Base-by-base conservation (phyloP, 2,888 invertebrate species). In the Leuctra nigra region DNA sequence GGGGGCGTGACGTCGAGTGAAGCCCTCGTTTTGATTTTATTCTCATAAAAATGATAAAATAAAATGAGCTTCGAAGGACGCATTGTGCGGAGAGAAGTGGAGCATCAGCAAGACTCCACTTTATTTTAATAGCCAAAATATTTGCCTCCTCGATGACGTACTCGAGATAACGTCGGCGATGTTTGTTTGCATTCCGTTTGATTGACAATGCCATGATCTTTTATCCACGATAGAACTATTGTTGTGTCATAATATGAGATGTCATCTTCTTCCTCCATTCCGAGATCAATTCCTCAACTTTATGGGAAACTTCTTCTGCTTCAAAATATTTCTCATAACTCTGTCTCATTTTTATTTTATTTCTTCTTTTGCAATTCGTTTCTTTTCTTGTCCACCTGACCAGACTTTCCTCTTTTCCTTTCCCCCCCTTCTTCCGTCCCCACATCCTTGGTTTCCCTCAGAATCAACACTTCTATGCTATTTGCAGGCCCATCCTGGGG, bases 351-450 rank as follows among this genome's bases (percentile, higher is more conserved):
- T 11, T 7, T 29, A 29, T 29, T 29, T 7, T 41, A 4, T 41
- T 29, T 11, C 18, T 9, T 33, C 23, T 47, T 29, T 25, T 24
- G 25, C 47, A 24, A n/a, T 4, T 48, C 33, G n/a, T 29, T 50
- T 22, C 35, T 35, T 50, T 33, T 50, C 50, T 50, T n/a, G 50
- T 35, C 33, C 50, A 50, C 35, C 50, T 35, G 35, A 50, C 50
- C 22, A 50, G 18, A 25, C n/a, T 44, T 24, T 20, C 14, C 39
- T 29, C 39, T 41, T 23, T 24, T 29, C 24, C 16, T 20, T 11
- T 24, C 54, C 16, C 14, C 39, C 3, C n/a, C 41, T 7, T 22
- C 18, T 36, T 18, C 11, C 4, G 20, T 23, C 35, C 24, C 14
- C 16, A n/a, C 44, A 3, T 18, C n/a, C 35, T 53, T 29, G 35